Percentiles rank a stretch among this genome's conserved stretches.
Evolutionary conservation across 2,113 vertebrate species (phyloP).

Genomic region (Spheniscus mendiculus): DNA sequence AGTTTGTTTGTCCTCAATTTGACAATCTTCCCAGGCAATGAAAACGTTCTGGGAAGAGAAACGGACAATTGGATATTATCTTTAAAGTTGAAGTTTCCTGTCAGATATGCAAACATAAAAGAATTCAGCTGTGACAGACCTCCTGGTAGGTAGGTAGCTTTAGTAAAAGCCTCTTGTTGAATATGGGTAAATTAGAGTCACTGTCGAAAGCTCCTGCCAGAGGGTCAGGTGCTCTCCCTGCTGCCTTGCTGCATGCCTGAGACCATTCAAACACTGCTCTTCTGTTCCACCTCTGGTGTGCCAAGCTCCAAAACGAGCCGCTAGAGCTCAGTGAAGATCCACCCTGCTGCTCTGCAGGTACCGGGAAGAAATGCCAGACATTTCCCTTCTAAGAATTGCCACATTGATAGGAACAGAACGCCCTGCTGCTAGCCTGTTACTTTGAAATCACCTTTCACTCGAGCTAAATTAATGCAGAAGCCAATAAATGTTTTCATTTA

Average conservation of each 20-base stretch:
- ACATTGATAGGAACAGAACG: not conserved
- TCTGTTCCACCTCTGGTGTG: not conserved
- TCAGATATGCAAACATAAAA: not conserved
- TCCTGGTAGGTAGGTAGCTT: not conserved
- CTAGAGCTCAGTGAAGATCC: not conserved
- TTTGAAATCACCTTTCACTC: not conserved
- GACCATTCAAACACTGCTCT: not conserved
- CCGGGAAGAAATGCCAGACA: rapidly evolving
- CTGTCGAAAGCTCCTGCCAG: not conserved
- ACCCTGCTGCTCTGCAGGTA: not conserved
- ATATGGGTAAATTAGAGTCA: not conserved
- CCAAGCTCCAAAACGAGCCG: not conserved
- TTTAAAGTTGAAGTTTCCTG: not conserved
- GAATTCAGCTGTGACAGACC: not conserved
- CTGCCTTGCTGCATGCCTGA: not conserved
- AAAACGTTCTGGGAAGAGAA: not conserved
- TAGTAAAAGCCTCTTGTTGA: not conserved
- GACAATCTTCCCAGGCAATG: not conserved
- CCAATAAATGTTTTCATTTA: not conserved
- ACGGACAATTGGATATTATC: not conserved
- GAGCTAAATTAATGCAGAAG: not conserved
- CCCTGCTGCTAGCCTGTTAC: not conserved
- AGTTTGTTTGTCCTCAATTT: not conserved
- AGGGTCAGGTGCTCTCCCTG: not conserved
- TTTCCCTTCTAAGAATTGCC: not conserved